Evolutionary conservation across 2,888 invertebrate species (phyloP).

Genomic region (Plagodis pulveraria): DNA sequence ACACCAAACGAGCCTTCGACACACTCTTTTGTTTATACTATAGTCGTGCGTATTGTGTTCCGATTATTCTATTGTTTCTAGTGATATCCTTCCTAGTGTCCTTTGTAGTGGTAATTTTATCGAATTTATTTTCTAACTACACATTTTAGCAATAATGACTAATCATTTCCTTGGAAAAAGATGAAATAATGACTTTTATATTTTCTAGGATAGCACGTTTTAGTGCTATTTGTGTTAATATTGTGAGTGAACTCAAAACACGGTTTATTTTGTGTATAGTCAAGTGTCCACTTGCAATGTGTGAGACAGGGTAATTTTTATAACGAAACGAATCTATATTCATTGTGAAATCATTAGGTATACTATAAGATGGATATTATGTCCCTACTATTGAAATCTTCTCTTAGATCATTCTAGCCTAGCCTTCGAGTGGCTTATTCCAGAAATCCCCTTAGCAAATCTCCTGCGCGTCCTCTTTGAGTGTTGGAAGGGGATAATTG

Average conservation of each 20-base stretch:
- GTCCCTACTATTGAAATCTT: too few relatives aligned
- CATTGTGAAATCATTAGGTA: neutral
- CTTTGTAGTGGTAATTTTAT: constrained; percentile 18
- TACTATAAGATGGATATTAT: neutral
- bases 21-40: constrained; percentile 35
- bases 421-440: too few relatives aligned
- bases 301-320: neutral
- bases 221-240: constrained; percentile 53
- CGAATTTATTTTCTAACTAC: constrained; percentile 17
- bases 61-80: constrained; percentile 11
- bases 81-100: neutral
- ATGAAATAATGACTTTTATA: constrained; percentile 24
- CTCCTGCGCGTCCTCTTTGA: too few relatives aligned
- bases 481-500: too few relatives aligned
- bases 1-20: constrained; percentile 59
- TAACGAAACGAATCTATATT: neutral
- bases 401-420: too few relatives aligned
- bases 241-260: constrained; percentile 29
- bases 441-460: too few relatives aligned
- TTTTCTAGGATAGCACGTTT: constrained; percentile 54
- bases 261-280: constrained; percentile 15
- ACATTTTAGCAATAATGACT: constrained; percentile 11
- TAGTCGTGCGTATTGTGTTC: constrained; percentile 23
- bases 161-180: constrained; percentile 20
- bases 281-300: constrained; percentile 17